Conservation (phyloP, 2,888 invertebrate genomes). For the Mellilla xanthometata region DNA sequence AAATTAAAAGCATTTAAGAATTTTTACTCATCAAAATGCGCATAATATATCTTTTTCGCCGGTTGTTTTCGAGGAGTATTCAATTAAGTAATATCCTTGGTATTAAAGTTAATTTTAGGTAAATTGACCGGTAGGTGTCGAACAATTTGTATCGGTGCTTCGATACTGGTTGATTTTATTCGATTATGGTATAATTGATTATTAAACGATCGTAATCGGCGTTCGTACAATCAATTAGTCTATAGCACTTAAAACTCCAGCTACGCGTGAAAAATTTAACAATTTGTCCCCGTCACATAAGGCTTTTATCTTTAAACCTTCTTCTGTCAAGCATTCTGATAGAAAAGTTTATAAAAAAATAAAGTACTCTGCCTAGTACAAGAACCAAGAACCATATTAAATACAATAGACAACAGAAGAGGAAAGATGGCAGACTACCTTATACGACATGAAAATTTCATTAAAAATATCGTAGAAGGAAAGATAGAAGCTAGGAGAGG, state of each 20-base stretch:
- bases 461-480: no score
- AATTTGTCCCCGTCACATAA: no score
- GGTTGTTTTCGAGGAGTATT: slow-evolving; percentile 36
- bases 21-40: slow-evolving; percentile 34
- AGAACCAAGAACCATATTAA: no score
- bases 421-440: no score
- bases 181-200: slow-evolving; percentile 26
- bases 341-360: no score
- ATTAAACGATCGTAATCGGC: slow-evolving; percentile 27
- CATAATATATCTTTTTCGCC: slow-evolving; percentile 26
- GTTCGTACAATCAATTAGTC: slow-evolving; percentile 19
- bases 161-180: slow-evolving; percentile 21
- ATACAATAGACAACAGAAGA: no score
- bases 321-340: no score
- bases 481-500: no score
- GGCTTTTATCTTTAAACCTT: no score
- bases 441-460: no score
- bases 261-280: no score
- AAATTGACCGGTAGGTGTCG: slow-evolving; percentile 53
- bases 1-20: slow-evolving; percentile 31
- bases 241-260: not conserved
- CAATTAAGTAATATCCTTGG: slow-evolving; percentile 60
- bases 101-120: slow-evolving; percentile 60
- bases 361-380: no score
- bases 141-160: slow-evolving; percentile 40